phyloP scores from a whole-genome alignment of 2,113 vertebrate species.

The Coptodon bakossiorum region DNA sequence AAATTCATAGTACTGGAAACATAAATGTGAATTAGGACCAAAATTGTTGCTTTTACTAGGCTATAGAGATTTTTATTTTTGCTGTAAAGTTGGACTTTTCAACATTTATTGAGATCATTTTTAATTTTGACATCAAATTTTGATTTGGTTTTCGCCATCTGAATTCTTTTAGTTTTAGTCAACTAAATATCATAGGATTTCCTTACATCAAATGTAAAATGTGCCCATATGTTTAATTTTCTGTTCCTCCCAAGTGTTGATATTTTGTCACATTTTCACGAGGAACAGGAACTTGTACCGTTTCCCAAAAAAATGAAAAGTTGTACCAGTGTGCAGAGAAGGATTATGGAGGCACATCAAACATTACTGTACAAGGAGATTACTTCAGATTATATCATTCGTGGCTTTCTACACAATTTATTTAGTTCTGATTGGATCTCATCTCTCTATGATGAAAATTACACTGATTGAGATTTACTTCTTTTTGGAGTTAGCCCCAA shows the following conservation, averaged over 20 bases:
- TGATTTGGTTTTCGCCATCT: not conserved
- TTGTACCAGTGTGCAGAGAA: not conserved
- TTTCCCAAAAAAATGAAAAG: not conserved
- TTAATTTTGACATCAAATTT: not conserved
- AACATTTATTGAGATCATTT: not conserved
- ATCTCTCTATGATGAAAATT: not conserved
- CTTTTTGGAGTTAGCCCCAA: not conserved
- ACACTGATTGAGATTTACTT: not conserved
- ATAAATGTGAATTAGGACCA: not conserved
- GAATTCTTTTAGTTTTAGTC: not conserved
- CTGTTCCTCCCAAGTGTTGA: not conserved
- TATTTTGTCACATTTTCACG: not conserved
- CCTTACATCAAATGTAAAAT: not conserved
- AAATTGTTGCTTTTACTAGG: not conserved
- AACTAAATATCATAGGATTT: not conserved
- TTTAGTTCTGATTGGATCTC: not conserved
- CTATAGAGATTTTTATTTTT: not conserved
- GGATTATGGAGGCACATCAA: not conserved
- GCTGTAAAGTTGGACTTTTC: not conserved
- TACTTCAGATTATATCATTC: not conserved
- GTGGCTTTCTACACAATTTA: not conserved
- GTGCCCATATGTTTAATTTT: not conserved
- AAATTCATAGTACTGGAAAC: not conserved
- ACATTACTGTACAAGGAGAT: not conserved
- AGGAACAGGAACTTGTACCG: not conserved